Conservation (phyloP, 2,797 vertebrate genomes). For the Cuculus canorus region DNA sequence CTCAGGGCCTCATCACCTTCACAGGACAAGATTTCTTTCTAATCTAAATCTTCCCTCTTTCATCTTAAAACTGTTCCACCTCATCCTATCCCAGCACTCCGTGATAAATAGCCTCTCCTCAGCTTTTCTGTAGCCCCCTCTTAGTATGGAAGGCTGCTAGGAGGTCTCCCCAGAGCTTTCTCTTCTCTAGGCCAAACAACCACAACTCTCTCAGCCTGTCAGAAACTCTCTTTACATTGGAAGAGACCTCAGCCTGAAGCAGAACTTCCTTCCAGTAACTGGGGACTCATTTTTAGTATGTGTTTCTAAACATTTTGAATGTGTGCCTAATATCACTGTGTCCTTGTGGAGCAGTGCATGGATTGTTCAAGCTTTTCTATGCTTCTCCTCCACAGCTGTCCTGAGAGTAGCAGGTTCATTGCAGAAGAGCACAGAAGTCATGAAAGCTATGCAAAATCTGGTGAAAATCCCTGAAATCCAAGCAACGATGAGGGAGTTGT, state of each 20-base stretch:
- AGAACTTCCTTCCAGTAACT: neutral
- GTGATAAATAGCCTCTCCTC: no score
- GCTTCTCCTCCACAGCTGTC: conserved; percentile 80
- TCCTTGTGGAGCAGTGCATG: neutral
- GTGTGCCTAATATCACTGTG: neutral
- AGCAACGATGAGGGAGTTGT: conserved; percentile 96
- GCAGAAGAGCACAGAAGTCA: conserved; percentile 98
- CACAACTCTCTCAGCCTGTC: no score
- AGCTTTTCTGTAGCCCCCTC: no score
- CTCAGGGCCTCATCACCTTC: no score
- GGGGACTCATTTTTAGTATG: neutral
- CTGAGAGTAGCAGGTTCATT: conserved; percentile 90
- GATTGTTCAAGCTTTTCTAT: neutral
- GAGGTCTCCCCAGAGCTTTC: no score
- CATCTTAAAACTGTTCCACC: no score
- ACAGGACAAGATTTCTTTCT: no score
- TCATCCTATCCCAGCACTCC: no score
- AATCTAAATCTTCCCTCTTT: no score
- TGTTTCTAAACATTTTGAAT: neutral
- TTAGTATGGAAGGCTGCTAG: no score
- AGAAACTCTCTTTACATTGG: no score
- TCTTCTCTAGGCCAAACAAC: no score
- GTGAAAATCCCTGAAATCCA: conserved; percentile 97
- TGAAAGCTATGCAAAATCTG: conserved; percentile 97
- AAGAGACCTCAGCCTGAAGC: neutral